phyloP scores from a whole-genome alignment of 2,113 vertebrate species.

The Alosa alosa region DNA sequence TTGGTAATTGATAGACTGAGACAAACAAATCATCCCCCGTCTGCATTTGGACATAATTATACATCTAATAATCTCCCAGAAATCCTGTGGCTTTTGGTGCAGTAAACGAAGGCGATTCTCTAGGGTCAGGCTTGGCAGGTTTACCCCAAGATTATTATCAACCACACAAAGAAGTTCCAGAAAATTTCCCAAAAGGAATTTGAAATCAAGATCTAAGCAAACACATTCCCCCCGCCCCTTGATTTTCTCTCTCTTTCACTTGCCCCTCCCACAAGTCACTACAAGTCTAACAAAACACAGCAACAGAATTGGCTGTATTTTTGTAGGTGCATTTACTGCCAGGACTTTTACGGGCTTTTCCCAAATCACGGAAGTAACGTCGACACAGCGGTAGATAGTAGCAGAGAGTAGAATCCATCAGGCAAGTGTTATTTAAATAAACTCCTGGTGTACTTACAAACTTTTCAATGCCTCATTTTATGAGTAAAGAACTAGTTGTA shows the following conservation, averaged over 20 bases:
- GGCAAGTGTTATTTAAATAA: no score
- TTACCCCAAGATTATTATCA: conserved; percentile 63
- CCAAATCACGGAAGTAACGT: no score
- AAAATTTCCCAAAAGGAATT: conserved; percentile 60
- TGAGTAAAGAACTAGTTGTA: no score
- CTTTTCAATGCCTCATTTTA: no score
- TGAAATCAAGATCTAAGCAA: conserved; percentile 54
- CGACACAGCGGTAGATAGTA: no score
- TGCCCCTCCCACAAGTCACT: conserved; percentile 24
- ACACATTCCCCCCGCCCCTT: background rate
- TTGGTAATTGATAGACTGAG: conserved; percentile 41
- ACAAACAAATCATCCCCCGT: conserved; percentile 34
- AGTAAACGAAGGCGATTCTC: conserved; percentile 44
- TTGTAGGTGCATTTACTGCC: background rate
- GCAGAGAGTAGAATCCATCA: no score
- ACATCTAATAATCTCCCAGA: conserved; percentile 47
- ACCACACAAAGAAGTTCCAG: conserved; percentile 41
- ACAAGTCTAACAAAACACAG: conserved; percentile 34
- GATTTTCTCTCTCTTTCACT: conserved; percentile 24
- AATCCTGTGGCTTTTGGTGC: conserved; percentile 46
- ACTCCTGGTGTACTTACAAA: no score
- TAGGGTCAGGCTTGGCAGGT: conserved; percentile 42
- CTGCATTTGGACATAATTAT: conserved; percentile 47
- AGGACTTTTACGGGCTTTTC: no score
- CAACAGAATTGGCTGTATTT: background rate